These are phyloP conservation scores for Tiliacea citrago DNA, from an alignment of 2,888 invertebrate species.

Conservation along the genomic window DNA sequence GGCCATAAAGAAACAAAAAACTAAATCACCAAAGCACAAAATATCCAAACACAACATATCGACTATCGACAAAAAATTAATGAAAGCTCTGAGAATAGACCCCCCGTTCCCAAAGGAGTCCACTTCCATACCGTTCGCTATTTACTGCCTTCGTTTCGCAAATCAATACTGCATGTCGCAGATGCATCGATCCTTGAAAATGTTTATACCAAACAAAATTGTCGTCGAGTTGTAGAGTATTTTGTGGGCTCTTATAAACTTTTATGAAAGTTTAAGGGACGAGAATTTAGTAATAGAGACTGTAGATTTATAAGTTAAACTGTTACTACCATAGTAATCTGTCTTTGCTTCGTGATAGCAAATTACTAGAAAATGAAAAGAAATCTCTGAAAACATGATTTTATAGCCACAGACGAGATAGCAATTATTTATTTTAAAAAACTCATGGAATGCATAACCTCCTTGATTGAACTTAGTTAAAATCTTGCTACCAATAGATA, in stretches of 20 bases:
- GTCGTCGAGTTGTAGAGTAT: slow-evolving; percentile 45
- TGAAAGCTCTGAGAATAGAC: slow-evolving; percentile 72
- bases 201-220: slow-evolving; percentile 75
- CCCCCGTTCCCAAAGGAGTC: slow-evolving; percentile 79
- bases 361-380: background rate
- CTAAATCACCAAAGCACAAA: no score
- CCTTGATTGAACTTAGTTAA: background rate
- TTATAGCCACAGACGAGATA: background rate
- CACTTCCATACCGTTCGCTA: slow-evolving; percentile 83
- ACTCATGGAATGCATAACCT: background rate
- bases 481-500: background rate
- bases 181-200: slow-evolving; percentile 77
- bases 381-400: background rate
- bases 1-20: no score
- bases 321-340: background rate
- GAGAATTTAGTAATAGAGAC: background rate
- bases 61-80: slow-evolving; percentile 30
- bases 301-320: slow-evolving; percentile 8
- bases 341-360: background rate
- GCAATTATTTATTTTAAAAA: background rate
- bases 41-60: slow-evolving; percentile 20
- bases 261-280: slow-evolving; percentile 7
- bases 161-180: slow-evolving; percentile 86
- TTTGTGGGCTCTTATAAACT: slow-evolving; percentile 49
- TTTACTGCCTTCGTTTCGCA: slow-evolving; percentile 83